These are phyloP conservation scores for Motacilla tschutschensis DNA, from an alignment of 2,113 vertebrate genomes.

Conservation along the genomic window DNA sequence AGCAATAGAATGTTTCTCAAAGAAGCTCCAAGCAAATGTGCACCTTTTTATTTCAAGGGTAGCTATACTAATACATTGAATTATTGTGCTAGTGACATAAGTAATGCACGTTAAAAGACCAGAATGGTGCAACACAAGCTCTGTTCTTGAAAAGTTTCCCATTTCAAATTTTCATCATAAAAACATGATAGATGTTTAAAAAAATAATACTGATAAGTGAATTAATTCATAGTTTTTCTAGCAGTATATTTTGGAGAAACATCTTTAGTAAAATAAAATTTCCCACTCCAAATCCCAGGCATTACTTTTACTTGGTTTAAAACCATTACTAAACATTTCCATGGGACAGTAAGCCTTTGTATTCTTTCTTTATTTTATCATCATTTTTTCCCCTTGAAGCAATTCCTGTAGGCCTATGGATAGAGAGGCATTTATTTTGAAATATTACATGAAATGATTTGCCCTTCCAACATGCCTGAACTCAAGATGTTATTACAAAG, in stretches of 20 bases:
- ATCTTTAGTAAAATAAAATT: neutral
- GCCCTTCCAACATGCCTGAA: neutral
- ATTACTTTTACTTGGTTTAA: neutral
- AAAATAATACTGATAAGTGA: neutral
- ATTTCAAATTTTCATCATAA: neutral
- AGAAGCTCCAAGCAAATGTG: slow-evolving; percentile 11
- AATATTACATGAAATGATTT: neutral
- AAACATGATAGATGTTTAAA: neutral
- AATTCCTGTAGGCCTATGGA: neutral
- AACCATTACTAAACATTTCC: neutral
- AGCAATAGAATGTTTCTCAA: slow-evolving; percentile 29
- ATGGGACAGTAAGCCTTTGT: neutral
- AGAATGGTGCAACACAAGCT: neutral
- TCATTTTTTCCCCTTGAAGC: neutral
- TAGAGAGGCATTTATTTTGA: neutral
- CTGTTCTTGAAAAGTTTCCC: neutral
- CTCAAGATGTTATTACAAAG: neutral
- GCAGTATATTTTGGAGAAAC: neutral
- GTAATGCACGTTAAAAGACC: slow-evolving; percentile 9
- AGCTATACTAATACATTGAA: neutral
- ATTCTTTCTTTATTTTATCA: neutral
- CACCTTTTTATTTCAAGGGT: slow-evolving; percentile 25
- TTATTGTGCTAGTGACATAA: neutral
- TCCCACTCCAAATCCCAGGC: neutral
- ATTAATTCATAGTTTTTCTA: neutral